These are phyloP conservation scores for Epinotia ramella DNA, from an alignment of 2,888 invertebrate genomes.

Conservation along the genomic window DNA sequence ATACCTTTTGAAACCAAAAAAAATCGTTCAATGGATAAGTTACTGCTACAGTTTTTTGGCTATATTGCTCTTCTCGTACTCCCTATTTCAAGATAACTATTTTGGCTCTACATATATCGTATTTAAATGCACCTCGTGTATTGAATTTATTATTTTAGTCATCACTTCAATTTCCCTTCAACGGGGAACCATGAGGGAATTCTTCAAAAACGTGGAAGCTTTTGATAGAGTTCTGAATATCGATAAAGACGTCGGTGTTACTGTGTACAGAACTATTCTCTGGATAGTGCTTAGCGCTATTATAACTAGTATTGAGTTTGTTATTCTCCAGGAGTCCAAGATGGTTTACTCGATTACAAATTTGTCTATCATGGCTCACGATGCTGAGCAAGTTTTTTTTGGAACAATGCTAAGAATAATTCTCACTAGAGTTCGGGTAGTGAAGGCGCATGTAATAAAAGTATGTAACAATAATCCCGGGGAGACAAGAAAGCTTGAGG, in stretches of 20 bases:
- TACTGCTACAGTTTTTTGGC: conserved; percentile 50
- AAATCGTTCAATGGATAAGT: conserved; percentile 48
- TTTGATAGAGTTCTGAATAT: conserved; percentile 67
- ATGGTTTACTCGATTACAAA: conserved; percentile 48
- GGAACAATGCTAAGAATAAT: conserved; percentile 60
- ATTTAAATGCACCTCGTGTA: conserved; percentile 54
- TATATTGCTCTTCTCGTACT: conserved; percentile 47
- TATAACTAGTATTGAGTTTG: conserved; percentile 57
- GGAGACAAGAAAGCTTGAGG: conserved; percentile 46
- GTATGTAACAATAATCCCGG: conserved; percentile 51
- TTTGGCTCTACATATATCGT: conserved; percentile 54
- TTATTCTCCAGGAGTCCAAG: conserved; percentile 47
- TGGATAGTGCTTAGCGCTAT: conserved; percentile 52
- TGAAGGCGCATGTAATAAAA: conserved; percentile 65
- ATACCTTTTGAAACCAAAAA: conserved; percentile 55
- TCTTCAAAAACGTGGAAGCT: conserved; percentile 58
- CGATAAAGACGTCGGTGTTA: conserved; percentile 53
- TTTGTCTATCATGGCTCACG: conserved; percentile 59
- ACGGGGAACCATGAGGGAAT: conserved; percentile 55
- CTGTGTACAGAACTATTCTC: conserved; percentile 48
- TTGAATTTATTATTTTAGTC: conserved; percentile 60
- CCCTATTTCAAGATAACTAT: conserved; percentile 45
- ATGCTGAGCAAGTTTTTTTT: conserved; percentile 65
- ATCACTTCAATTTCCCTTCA: conserved; percentile 54
- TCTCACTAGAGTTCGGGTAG: conserved; percentile 59